Evolutionary conservation across 2,113 vertebrate species (phyloP).

Genomic region (Osmerus mordax): DNA sequence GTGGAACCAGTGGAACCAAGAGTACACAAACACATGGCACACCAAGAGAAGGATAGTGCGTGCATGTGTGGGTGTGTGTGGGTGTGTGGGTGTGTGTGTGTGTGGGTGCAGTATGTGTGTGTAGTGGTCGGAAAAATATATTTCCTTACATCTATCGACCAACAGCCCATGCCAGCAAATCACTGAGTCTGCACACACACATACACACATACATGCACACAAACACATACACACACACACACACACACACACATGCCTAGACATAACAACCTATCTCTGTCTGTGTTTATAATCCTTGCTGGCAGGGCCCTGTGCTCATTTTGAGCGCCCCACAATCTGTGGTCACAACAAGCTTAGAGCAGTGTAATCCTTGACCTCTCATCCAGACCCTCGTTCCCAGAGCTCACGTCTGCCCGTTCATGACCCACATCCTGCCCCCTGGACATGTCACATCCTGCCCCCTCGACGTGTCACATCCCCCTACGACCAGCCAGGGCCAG

Average conservation of each 20-base stretch:
- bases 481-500: too few species aligned
- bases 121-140: too few species aligned
- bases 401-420: constrained; percentile 51
- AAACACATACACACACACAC: background rate
- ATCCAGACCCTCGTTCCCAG: constrained; percentile 56
- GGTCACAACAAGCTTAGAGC: constrained; percentile 66
- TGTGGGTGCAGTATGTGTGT: too few species aligned
- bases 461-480: background rate
- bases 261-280: constrained; percentile 23
- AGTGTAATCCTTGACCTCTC: constrained; percentile 56
- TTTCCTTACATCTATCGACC: too few species aligned
- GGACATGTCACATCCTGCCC: constrained; percentile 15
- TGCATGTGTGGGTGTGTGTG: too few species aligned
- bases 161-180: too few species aligned
- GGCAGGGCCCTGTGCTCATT: constrained; percentile 48
- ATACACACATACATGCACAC: background rate
- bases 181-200: too few species aligned
- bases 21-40: too few species aligned
- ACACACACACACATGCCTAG: background rate
- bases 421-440: constrained; percentile 30
- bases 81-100: too few species aligned
- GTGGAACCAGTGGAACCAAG: too few species aligned
- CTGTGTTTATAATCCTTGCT: constrained; percentile 49
- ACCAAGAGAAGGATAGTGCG: too few species aligned
- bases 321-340: constrained; percentile 61